Evolutionary conservation across 2,113 vertebrate species (phyloP).

Genomic region (Sphaerodactylus townsendi): DNA sequence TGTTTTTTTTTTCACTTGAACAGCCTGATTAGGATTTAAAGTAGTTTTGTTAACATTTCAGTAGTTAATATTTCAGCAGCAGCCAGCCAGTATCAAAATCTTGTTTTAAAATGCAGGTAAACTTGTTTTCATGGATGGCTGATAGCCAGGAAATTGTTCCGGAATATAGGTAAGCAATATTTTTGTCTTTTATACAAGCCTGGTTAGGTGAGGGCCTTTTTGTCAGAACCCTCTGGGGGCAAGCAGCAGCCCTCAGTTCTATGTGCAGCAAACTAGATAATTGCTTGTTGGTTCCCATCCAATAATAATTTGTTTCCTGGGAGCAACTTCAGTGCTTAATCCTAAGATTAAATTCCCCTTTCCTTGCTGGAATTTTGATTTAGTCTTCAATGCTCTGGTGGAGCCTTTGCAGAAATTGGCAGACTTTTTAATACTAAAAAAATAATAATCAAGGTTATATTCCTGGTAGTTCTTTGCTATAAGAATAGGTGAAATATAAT

Average conservation of each 20-base stretch:
- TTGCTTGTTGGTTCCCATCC: constrained; percentile 68
- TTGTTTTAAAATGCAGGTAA: neutral
- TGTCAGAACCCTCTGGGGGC: constrained; percentile 26
- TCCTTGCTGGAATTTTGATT: constrained; percentile 66
- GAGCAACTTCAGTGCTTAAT: constrained; percentile 67
- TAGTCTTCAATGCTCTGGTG: constrained; percentile 67
- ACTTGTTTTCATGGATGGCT: neutral
- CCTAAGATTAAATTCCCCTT: constrained; percentile 67
- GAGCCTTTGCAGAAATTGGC: constrained; percentile 51
- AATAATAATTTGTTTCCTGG: constrained; percentile 69
- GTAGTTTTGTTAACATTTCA: neutral
- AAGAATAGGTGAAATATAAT: constrained; percentile 46
- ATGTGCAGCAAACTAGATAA: constrained; percentile 66
- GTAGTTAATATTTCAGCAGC: neutral
- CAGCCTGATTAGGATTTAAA: constrained; percentile 15
- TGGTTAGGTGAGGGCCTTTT: constrained; percentile 35
- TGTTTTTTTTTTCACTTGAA: constrained; percentile 17
- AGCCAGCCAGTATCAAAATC: neutral
- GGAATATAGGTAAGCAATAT: constrained; percentile 21
- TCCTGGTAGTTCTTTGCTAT: constrained; percentile 21
- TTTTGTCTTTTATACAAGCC: constrained; percentile 37
- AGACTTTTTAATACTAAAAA: constrained; percentile 11
- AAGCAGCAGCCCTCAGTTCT: constrained; percentile 50
- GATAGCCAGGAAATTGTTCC: constrained; percentile 24
- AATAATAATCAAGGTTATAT: constrained; percentile 13